Conservation (phyloP, 2,888 invertebrate genomes). For the Netelia fuscicornis region DNA sequence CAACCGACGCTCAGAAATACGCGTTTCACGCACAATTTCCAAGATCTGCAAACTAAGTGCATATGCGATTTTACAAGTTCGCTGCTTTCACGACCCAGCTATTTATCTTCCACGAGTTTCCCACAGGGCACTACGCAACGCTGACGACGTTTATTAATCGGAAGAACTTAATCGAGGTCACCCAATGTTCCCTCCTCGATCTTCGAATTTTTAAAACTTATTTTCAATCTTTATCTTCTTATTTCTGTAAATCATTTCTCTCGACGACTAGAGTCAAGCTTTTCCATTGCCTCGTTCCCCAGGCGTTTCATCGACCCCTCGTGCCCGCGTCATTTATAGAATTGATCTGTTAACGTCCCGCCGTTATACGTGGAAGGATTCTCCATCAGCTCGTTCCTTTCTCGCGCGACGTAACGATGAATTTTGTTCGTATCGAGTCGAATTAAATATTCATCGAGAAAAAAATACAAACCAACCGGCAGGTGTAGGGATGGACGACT, state of each 20-base stretch:
- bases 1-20: constrained; percentile 9
- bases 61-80: constrained; percentile 27
- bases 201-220: constrained; percentile 50
- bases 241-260: not conserved
- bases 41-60: not conserved
- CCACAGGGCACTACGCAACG: no score
- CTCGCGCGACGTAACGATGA: not conserved
- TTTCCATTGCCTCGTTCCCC: constrained; percentile 33
- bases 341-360: constrained; percentile 65
- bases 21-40: constrained; percentile 48
- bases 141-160: constrained; percentile 60
- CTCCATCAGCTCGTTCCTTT: constrained; percentile 26
- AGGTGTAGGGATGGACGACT: constrained; percentile 3
- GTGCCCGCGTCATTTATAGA: constrained; percentile 57
- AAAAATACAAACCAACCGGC: not conserved
- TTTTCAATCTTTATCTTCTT: not conserved
- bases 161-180: constrained; percentile 42
- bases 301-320: constrained; percentile 13
- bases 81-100: constrained; percentile 27
- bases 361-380: not conserved
- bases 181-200: constrained; percentile 33
- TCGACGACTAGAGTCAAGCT: constrained; percentile 30
- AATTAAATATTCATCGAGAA: constrained; percentile 55
- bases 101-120: constrained; percentile 17
- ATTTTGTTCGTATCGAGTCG: not conserved